Evolutionary conservation across 2,888 invertebrate genomes (phyloP), one percentile per base, ranked within the genome.

Genomic region (Colletes collaris): DNA sequence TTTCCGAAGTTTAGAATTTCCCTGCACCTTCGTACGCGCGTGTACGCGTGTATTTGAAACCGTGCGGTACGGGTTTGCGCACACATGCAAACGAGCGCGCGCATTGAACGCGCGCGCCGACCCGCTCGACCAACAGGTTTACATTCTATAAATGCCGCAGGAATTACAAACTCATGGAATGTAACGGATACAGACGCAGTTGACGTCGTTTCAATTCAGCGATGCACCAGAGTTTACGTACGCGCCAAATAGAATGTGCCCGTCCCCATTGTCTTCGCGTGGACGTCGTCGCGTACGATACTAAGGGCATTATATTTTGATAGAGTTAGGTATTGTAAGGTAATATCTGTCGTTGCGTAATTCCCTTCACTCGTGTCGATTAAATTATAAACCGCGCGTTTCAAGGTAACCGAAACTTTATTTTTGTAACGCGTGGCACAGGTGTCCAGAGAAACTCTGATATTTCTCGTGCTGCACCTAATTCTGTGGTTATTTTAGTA

Each of bases 131-230:
- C 71, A 63, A 62, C 66, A 70, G 60, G 79, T 79, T 76, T 78
- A 50, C 70, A 70, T 76, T 70, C 64, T 63, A 64, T 46, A 66
- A 76, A 76, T 70, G 76, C 79, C 76, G 19, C 66, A 70, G 70
- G 70, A 79, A 79, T 76, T 76, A 76, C 76, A 76, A 67, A 58
- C 76, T 71, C 58, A 53, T 55, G 79, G 79, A 80, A 80, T 78
- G 80, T 56, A 79, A 64, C 59, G 56, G 79, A 76, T 71, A 62
- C 71, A 40, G 71, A 65, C 50, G 69, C 78, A 52, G 46, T 67
- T 40, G 78, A 68, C 56, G 78, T 68, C 62, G 56, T 62, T 77
- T 71, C 64, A 65, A 68, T 37, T 64, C 46, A 10, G 11, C 62
- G 58, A 52, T 55, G 76, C 44, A 40, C 37, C 46, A 46, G 46